phyloP scores from a whole-genome alignment of 2,113 vertebrate species.

The Vombatus ursinus region DNA sequence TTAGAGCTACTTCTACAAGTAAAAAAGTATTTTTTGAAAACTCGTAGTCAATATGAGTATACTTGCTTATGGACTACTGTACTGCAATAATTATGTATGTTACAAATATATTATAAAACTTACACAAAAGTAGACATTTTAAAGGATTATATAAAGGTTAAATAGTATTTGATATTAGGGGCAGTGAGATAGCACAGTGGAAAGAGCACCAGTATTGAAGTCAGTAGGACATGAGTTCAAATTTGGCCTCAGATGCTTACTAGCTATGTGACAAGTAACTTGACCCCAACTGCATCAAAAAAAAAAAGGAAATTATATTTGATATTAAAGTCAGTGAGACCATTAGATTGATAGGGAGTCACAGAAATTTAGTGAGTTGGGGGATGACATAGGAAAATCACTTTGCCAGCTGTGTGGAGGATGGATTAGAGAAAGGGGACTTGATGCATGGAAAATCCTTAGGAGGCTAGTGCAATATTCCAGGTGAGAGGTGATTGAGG shows the following conservation, averaged over 20 bases:
- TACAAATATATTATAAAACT: not conserved
- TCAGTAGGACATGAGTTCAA: too few species aligned
- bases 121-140: not conserved
- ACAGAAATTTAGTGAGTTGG: not conserved
- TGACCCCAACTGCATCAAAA: too few species aligned
- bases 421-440: not conserved
- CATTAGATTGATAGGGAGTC: not conserved
- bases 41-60: not conserved
- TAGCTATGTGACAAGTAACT: too few species aligned
- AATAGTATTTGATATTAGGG: not conserved
- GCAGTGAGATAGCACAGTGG: not conserved
- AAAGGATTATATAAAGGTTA: not conserved
- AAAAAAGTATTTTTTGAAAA: not conserved
- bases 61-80: not conserved
- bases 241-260: too few species aligned
- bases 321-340: not conserved
- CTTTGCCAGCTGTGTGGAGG: not conserved
- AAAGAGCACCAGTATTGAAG: not conserved
- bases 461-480: not conserved
- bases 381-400: not conserved
- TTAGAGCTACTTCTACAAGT: not conserved
- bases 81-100: not conserved
- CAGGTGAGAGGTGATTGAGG: not conserved
- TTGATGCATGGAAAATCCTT: not conserved
- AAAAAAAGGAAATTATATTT: not conserved